phyloP scores from a whole-genome alignment of 2,888 invertebrate species.

The Plemyria rubiginata region DNA sequence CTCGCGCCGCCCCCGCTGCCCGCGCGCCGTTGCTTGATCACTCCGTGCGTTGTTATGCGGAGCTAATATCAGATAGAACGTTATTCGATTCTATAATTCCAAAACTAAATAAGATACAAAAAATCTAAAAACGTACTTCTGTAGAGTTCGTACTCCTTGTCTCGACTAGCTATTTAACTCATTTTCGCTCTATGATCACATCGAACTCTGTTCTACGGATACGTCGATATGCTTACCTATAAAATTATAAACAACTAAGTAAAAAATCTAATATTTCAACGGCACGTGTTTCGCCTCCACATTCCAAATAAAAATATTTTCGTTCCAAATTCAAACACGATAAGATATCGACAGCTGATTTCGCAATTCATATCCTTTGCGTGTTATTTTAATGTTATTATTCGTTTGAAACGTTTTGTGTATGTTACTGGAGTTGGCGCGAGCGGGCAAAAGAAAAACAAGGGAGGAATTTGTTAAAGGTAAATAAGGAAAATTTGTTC shows the following conservation, averaged over 20 bases:
- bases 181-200: too few species aligned
- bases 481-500: not conserved
- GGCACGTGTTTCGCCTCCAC: slow-evolving; percentile 27
- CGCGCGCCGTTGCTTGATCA: too few species aligned
- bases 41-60: too few species aligned
- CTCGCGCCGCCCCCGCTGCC: too few species aligned
- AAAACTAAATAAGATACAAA: too few species aligned
- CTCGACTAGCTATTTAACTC: too few species aligned
- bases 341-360: slow-evolving; percentile 31
- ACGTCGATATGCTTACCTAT: not conserved
- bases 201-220: too few species aligned
- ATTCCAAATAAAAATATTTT: slow-evolving; percentile 19
- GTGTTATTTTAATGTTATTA: slow-evolving; percentile 25
- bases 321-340: slow-evolving; percentile 22
- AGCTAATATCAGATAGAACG: too few species aligned
- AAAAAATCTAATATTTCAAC: slow-evolving; percentile 16
- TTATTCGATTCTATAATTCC: too few species aligned
- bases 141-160: too few species aligned
- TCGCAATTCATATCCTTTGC: slow-evolving; percentile 32
- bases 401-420: slow-evolving; percentile 3
- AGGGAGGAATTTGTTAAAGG: not conserved
- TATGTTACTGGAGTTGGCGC: slow-evolving; percentile 7
- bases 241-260: not conserved
- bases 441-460: not conserved
- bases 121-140: too few species aligned